Percentiles rank a stretch among this genome's conserved stretches.
Evolutionary conservation across 2,113 vertebrate genomes (phyloP).

Genomic region (Lycaon pictus): DNA sequence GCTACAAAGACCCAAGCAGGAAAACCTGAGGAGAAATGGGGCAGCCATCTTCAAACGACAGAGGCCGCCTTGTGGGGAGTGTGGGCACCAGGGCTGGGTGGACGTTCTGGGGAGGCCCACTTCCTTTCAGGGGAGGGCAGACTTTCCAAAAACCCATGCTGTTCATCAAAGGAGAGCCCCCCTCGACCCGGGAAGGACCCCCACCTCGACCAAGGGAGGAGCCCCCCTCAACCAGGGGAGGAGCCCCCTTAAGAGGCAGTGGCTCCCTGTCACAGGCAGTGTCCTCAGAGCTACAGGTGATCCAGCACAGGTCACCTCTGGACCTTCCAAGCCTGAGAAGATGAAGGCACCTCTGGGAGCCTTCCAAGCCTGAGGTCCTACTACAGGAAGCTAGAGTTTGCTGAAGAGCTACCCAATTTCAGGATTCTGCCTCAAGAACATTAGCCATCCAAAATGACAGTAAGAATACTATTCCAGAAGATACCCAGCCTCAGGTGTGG

Average conservation of each 20-base stretch:
- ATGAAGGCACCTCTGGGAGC: no score
- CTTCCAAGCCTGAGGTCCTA: neutral
- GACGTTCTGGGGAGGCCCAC: fast-evolving
- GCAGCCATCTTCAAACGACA: no score
- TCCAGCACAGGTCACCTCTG: neutral
- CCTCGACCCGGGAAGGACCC: no score
- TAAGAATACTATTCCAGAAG: neutral
- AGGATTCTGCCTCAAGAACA: neutral
- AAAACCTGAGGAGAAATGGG: neutral
- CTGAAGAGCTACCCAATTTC: neutral
- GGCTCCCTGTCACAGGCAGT: fast-evolving
- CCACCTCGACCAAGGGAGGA: neutral
- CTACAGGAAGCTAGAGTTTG: neutral
- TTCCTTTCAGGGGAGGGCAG: neutral
- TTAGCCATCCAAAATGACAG: neutral
- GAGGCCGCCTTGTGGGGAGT: fast-evolving
- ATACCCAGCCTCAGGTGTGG: neutral
- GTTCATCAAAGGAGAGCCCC: neutral
- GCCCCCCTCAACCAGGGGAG: no score
- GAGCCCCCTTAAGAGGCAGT: neutral
- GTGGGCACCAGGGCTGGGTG: fast-evolving
- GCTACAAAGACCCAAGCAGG: neutral
- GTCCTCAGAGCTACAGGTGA: fast-evolving
- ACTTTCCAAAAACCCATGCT: neutral
- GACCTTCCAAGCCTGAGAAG: no score